Percentiles rank a stretch among this genome's conserved stretches.
Evolutionary conservation across 2,113 vertebrate genomes (phyloP).

Genomic region (Oncorhynchus kisutch): DNA sequence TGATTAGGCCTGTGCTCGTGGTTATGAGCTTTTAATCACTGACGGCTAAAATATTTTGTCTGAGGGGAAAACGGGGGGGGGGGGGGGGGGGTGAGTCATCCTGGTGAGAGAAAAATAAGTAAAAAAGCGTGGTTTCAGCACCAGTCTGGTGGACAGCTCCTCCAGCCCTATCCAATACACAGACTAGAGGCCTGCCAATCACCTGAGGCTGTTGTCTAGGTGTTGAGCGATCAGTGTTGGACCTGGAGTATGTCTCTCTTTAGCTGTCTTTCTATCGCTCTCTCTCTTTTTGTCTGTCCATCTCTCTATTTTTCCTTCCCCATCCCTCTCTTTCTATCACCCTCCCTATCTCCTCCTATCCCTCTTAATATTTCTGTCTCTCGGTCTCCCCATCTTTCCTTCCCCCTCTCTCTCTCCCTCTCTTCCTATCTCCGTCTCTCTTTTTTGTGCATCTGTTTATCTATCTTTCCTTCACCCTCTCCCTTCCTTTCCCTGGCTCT

Average conservation of each 20-base stretch:
- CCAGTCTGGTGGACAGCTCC: constrained; percentile 42
- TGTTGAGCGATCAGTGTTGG: background rate
- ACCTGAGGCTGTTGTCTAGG: constrained; percentile 19
- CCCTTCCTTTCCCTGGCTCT: background rate
- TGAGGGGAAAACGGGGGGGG: constrained; percentile 15
- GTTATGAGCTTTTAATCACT: constrained; percentile 57
- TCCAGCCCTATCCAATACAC: constrained; percentile 25
- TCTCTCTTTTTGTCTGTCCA: background rate
- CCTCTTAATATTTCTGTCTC: background rate
- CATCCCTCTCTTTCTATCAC: constrained; percentile 3
- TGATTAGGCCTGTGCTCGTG: constrained; percentile 42
- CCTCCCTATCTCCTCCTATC: background rate
- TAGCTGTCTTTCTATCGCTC: background rate
- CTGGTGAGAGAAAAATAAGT: constrained; percentile 5
- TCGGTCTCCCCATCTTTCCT: background rate
- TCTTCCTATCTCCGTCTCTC: background rate
- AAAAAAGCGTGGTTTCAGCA: constrained; percentile 49
- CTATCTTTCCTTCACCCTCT: background rate
- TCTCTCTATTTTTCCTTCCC: background rate
- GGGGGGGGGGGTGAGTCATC: constrained; percentile 53
- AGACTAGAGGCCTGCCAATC: constrained; percentile 32
- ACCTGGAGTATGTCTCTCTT: background rate
- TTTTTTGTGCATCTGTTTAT: background rate
- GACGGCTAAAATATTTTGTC: constrained; percentile 42
- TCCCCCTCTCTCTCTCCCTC: too few species aligned